Evolutionary conservation across 2,113 vertebrate genomes (phyloP).

Genomic region (Erythrolamprus reginae): DNA sequence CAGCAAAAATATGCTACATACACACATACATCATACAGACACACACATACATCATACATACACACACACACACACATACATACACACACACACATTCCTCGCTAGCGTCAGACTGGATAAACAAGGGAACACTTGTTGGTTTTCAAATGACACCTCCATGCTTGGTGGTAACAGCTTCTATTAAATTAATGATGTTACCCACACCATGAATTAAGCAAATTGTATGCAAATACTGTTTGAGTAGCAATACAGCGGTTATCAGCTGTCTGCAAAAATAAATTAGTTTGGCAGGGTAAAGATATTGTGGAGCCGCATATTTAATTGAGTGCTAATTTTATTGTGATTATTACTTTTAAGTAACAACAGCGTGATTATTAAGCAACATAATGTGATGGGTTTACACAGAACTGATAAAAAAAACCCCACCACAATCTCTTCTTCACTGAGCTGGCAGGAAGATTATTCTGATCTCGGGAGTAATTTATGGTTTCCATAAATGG

Average conservation of each 20-base stretch:
- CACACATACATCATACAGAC: too few species aligned
- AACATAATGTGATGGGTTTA: conserved; percentile 43
- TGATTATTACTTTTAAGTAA: conserved; percentile 68
- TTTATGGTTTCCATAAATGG: conserved; percentile 40
- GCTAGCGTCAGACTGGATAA: conserved; percentile 42
- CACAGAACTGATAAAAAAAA: conserved; percentile 57
- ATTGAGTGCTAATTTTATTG: conserved; percentile 64
- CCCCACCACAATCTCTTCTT: background rate
- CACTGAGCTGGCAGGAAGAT: conserved; percentile 54
- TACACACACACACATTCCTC: too few species aligned
- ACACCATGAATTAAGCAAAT: conserved; percentile 69
- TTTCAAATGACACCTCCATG: conserved; percentile 59
- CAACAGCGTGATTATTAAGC: conserved; percentile 55
- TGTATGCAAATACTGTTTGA: conserved; percentile 68
- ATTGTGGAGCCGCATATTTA: conserved; percentile 53
- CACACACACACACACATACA: too few species aligned
- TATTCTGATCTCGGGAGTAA: conserved; percentile 54
- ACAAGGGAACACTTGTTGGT: conserved; percentile 46
- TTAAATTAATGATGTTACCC: conserved; percentile 67
- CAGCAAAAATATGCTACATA: too few species aligned
- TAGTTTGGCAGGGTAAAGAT: conserved; percentile 58
- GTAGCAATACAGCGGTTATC: conserved; percentile 60
- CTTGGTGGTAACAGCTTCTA: conserved; percentile 58
- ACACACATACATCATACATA: too few species aligned
- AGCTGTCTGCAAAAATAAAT: conserved; percentile 68